A percentile compares a stretch with the other conserved stretches of the same genome.
Evolutionary conservation across 2,888 invertebrate genomes (phyloP).

Genomic region (Orthosia incerta): DNA sequence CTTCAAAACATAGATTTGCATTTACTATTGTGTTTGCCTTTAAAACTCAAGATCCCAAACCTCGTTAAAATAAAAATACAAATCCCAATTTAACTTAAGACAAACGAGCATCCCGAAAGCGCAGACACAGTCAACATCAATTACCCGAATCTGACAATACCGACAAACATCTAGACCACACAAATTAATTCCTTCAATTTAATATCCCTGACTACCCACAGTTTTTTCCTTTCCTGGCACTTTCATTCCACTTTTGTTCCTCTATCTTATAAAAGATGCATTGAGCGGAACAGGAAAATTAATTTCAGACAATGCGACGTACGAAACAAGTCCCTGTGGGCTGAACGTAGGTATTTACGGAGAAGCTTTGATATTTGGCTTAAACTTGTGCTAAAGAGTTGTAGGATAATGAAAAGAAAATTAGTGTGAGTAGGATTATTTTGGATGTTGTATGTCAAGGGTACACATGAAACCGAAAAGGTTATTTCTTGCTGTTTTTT

Average conservation of each 20-base stretch:
- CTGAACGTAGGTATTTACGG: constrained; percentile 63
- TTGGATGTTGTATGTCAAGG: not conserved
- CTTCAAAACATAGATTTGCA: no score
- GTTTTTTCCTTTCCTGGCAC: constrained; percentile 71
- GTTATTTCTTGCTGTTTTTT: no score
- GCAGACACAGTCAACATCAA: constrained; percentile 40
- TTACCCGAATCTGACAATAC: constrained; percentile 57
- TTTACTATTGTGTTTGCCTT: no score
- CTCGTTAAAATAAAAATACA: not conserved
- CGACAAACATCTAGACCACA: constrained; percentile 43
- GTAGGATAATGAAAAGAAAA: not conserved
- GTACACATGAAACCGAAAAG: not conserved
- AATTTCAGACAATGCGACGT: constrained; percentile 85
- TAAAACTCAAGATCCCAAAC: not conserved
- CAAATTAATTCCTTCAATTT: constrained; percentile 75
- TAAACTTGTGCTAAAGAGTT: constrained; percentile 29
- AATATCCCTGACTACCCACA: constrained; percentile 61
- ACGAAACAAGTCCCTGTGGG: constrained; percentile 72
- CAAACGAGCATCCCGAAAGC: not conserved
- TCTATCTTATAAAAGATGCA: constrained; percentile 88
- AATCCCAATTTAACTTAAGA: not conserved
- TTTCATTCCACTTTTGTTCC: constrained; percentile 76
- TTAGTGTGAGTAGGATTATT: not conserved
- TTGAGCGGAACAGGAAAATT: constrained; percentile 87
- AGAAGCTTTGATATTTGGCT: constrained; percentile 56